These are phyloP conservation scores for Leptopilina clavipes DNA, from an alignment of 1,140 invertebrate species.

Conservation along the genomic window DNA sequence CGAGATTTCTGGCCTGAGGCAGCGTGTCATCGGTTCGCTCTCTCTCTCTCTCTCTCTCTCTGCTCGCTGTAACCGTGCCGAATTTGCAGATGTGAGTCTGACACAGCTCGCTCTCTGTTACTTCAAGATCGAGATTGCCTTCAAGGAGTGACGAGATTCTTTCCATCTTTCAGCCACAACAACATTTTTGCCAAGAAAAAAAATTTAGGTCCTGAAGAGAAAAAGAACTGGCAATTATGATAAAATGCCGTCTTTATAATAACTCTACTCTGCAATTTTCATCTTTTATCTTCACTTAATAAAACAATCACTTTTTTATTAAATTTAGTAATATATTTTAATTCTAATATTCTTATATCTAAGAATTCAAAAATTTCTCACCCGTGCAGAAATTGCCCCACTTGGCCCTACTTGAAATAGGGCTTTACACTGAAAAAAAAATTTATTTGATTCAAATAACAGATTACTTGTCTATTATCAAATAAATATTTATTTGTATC, in stretches of 20 bases:
- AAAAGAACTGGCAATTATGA: background rate
- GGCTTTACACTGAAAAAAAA: no score
- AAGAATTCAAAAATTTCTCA: no score
- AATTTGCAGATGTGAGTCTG: constrained; percentile 61
- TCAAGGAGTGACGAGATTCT: constrained; percentile 3
- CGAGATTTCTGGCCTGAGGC: constrained; percentile 51
- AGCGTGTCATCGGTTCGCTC: constrained; percentile 58
- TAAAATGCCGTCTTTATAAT: background rate
- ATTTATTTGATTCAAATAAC: no score
- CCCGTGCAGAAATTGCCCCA: no score
- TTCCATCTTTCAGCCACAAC: background rate
- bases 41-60: constrained; percentile 38
- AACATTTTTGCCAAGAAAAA: background rate
- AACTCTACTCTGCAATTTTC: background rate
- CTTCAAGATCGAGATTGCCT: constrained; percentile 52
- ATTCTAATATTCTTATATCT: no score
- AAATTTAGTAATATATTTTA: no score
- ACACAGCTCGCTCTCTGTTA: constrained; percentile 46
- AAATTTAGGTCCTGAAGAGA: background rate
- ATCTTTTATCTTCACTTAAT: background rate
- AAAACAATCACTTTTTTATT: no score
- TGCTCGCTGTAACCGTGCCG: constrained; percentile 56
- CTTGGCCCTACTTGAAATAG: no score
- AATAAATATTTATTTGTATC: no score
- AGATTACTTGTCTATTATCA: no score